phyloP scores from a whole-genome alignment of 1,140 invertebrate species.

The Nasonia giraulti region DNA sequence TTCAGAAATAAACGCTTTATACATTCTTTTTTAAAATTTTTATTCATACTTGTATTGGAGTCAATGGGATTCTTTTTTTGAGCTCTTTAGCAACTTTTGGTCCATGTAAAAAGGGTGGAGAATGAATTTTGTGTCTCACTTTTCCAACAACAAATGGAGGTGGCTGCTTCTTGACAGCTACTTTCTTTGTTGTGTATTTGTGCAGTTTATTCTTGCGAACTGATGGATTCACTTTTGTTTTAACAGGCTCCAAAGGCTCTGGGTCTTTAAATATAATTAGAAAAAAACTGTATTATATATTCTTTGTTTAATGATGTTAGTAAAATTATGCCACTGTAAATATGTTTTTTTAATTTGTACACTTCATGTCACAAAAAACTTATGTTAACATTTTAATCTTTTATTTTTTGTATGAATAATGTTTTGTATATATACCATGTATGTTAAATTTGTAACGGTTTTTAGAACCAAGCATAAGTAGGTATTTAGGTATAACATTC shows the following conservation, averaged over 20 bases:
- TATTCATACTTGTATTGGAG: background rate
- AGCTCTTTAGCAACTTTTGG: background rate
- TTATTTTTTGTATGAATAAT: too few relatives aligned
- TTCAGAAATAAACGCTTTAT: background rate
- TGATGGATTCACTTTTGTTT: background rate
- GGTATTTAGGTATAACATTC: too few relatives aligned
- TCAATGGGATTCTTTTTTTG: background rate
- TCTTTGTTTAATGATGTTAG: too few relatives aligned
- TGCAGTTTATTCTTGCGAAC: background rate
- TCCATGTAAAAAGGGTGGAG: constrained; percentile 39
- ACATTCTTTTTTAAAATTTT: background rate
- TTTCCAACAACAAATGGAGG: constrained; percentile 35
- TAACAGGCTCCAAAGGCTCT: background rate
- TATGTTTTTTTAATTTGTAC: too few relatives aligned
- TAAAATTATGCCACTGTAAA: too few relatives aligned
- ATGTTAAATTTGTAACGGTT: too few relatives aligned
- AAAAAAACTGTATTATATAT: background rate
- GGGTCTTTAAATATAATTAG: background rate
- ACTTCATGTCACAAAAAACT: too few relatives aligned
- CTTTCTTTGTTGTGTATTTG: constrained; percentile 7
- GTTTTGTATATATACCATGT: too few relatives aligned
- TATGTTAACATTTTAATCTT: too few relatives aligned
- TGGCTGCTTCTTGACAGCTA: background rate
- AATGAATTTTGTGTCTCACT: constrained; percentile 38
- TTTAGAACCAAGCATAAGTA: too few relatives aligned